Percentiles rank a stretch among this genome's conserved stretches.
Evolutionary conservation across 2,888 invertebrate genomes (phyloP).

Genomic region (Agrotis ipsilon): DNA sequence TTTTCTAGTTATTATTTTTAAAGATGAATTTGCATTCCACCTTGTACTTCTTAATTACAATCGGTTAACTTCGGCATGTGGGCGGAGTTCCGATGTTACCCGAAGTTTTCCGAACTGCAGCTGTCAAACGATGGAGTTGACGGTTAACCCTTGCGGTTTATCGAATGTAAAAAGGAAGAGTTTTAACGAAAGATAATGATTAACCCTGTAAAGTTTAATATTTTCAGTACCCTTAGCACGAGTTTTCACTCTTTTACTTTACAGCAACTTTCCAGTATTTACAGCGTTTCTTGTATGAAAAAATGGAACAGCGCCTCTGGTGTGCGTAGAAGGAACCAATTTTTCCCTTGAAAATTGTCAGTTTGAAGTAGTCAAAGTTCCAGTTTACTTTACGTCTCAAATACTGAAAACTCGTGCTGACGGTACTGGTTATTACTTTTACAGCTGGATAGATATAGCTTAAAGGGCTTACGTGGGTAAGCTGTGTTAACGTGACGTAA

Average conservation of each 20-base stretch:
- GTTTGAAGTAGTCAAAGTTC: no score
- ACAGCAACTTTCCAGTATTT: no score
- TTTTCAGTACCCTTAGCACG: no score
- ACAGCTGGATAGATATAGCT: constrained; percentile 13
- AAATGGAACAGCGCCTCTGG: no score
- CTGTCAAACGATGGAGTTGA: constrained; percentile 21
- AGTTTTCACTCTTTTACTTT: no score
- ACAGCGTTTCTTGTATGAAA: no score
- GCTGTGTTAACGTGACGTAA: not conserved
- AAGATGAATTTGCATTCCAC: constrained; percentile 71
- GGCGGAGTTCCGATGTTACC: constrained; percentile 31
- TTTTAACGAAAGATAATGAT: constrained; percentile 24
- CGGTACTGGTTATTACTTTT: constrained; percentile 37
- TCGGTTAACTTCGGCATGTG: constrained; percentile 67
- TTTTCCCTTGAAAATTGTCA: no score
- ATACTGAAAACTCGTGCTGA: no score
- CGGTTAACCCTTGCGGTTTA: not conserved
- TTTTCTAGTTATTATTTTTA: constrained; percentile 40
- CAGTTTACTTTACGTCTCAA: no score
- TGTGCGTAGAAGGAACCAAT: no score
- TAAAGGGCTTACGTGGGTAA: not conserved
- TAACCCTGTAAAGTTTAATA: constrained; percentile 28
- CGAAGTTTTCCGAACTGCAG: constrained; percentile 32
- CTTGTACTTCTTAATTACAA: constrained; percentile 76
- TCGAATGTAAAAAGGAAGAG: not conserved